Base-by-base conservation (phyloP, 2,113 vertebrate genomes). In the Microtus pennsylvanicus region DNA sequence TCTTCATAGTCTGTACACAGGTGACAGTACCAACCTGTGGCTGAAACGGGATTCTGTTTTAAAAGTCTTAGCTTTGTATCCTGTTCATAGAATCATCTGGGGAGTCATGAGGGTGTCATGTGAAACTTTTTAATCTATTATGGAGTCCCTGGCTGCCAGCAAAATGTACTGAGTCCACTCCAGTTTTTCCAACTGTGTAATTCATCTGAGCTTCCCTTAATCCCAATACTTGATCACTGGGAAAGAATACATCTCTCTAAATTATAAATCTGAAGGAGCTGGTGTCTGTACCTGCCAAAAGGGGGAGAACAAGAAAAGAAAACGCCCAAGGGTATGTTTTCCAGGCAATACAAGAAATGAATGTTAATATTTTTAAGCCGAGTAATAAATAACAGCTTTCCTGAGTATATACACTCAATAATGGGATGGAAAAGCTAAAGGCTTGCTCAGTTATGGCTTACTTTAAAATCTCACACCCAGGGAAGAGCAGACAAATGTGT, bases 101-200 rank as follows among this genome's bases (percentile, higher is more conserved):
- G 26, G 42, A 76, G 0, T 38, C 35, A 0, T 0, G 52, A 1
- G 8, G 26, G 42, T 85, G 3, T 14, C 47, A 0, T 0, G 38
- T 65, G 61, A 33, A n/a, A 22, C 30, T 47, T 78, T 30, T 10
- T 42, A n/a, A 50, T 83, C 2, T 58, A 30, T 55, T 42, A 28
- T 75, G 70, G 21, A 61, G 76, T 87, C 33, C 42, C 69, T 86
- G 47, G 61, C 33, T 91, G 16, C 61, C 28, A 63, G 11, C 19
- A 55, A 85, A 47, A 33, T 0, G 2, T 65, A 33, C 76, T 45
- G 30, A 89, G 83, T 81, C 30, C 35, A 89, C 42, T 16, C 5
- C 45, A 22, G 19, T 80, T 45, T 7, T 90, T 89, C 33, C 42
- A 78, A 87, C 47, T 26, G 76, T 52, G 35, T 35, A 52, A 80